Evolutionary conservation across 2,888 invertebrate species (phyloP), one percentile per base, ranked within the genome.

Genomic region (Melanchra persicariae): DNA sequence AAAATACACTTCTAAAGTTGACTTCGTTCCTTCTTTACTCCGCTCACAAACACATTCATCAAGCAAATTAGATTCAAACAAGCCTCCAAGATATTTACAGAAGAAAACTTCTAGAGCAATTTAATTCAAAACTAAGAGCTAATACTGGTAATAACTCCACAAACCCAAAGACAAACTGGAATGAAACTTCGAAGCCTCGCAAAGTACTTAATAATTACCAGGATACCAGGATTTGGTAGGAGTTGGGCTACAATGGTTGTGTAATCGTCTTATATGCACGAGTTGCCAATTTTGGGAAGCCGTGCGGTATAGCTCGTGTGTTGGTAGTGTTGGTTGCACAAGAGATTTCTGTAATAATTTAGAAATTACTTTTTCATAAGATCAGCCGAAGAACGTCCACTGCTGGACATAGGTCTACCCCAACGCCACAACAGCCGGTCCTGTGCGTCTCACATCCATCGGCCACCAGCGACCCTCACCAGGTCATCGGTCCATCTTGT

Each of bases 201-300:
- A 30, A 73, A 82, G 64, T 67, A 65, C 67, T 73, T 49, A 55
- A 57, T 78, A 65, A 73, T 78, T 82, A 62, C 61, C n/a, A 64
- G 47, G 64, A 43, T 57, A 67, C 51, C 45, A 65, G 66, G n/a
- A 64, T 64, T 76, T 34, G 12, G 47, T 60, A 10, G 49, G 17
- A 61, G 52, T 70, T 54, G 10, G 26, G n/a, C 22, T 55, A 55
- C 55, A 66, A 54, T 65, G 57, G 34, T 26, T 57, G n/a, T 58
- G 1, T 72, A 69, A 66, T 45, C 54, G 51, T 45, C 63, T 66
- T 70, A 72, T 47, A 4, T 64, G 52, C 8, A 12, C 26, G 26
- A 65, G 43, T 51, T 65, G 10, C 22, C 22, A 59, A 59, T 55
- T 74, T 26, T 4, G 9, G 1, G 12, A 49, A 26, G 43, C 24